phyloP scores from a whole-genome alignment of 2,113 vertebrate genomes.

The Scophthalmus maximus region DNA sequence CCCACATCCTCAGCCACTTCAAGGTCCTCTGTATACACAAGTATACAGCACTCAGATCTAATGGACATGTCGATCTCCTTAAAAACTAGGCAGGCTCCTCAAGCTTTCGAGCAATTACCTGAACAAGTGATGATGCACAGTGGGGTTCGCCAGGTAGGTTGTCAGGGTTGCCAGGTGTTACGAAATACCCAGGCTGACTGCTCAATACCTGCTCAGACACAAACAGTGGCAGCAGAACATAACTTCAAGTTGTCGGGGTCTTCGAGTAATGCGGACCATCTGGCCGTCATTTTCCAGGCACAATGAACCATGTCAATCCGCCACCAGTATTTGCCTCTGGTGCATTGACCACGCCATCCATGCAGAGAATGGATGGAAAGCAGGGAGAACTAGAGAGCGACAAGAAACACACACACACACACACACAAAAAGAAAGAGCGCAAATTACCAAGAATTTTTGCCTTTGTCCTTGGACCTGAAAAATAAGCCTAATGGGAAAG shows the following conservation, averaged over 20 bases:
- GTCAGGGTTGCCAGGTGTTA: constrained; percentile 27
- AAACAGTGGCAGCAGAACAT: constrained; percentile 7
- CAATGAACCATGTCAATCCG: constrained; percentile 14
- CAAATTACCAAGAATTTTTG: constrained; percentile 9
- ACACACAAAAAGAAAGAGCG: too few species aligned
- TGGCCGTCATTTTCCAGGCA: neutral
- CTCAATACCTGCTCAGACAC: neutral
- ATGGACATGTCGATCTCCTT: neutral
- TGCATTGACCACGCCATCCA: neutral
- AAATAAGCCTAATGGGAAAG: neutral
- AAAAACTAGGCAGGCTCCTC: neutral
- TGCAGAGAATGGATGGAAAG: neutral
- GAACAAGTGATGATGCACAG: neutral
- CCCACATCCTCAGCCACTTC: neutral
- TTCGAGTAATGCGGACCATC: constrained; percentile 16
- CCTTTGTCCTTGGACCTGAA: neutral
- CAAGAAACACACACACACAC: neutral
- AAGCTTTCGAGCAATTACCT: constrained; percentile 9
- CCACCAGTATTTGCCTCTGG: neutral
- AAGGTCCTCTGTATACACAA: neutral
- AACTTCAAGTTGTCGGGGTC: constrained; percentile 1
- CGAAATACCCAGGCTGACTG: constrained; percentile 36
- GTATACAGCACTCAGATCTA: constrained; percentile 10
- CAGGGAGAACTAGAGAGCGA: neutral
- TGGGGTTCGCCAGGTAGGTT: neutral